A percentile compares a stretch with the other conserved stretches of the same genome.
Conservation (phyloP, 2,888 invertebrate genomes). For the Patella depressa region DNA sequence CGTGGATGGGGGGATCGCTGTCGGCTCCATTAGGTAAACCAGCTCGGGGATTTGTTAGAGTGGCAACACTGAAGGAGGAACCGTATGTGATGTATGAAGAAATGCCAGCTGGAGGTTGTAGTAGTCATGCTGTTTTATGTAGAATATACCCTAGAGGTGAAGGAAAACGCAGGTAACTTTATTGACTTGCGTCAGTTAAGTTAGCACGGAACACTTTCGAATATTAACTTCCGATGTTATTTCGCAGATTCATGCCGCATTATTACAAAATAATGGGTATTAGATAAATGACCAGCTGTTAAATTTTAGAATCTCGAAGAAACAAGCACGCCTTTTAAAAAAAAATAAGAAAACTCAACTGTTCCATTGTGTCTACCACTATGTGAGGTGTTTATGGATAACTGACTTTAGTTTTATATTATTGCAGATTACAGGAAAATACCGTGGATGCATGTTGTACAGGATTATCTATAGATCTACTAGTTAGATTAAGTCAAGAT, state of each 20-base stretch:
- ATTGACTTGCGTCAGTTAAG: too few species aligned
- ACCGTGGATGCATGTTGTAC: conserved; percentile 82
- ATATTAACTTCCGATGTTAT: too few species aligned
- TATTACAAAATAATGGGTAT: too few species aligned
- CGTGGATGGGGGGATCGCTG: conserved; percentile 96
- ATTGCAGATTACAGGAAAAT: conserved; percentile 39
- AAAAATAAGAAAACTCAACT: too few species aligned
- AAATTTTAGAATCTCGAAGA: too few species aligned
- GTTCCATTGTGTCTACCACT: too few species aligned
- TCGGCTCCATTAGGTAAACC: conserved; percentile 98
- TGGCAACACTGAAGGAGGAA: conserved; percentile 92
- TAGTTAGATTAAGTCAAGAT: conserved; percentile 93
- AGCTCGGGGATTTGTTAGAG: conserved; percentile 92
- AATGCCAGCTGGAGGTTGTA: conserved; percentile 75
- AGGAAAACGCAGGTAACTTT: conserved; percentile 30
- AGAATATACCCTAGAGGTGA: conserved; percentile 31
- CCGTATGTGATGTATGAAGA: conserved; percentile 96
- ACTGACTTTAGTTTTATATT: not conserved
- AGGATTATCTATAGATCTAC: conserved; percentile 96
- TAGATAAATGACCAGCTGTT: too few species aligned
- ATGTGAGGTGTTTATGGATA: not conserved
- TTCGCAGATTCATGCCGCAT: too few species aligned
- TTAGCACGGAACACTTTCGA: too few species aligned
- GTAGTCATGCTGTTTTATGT: conserved; percentile 32
- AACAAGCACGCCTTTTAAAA: too few species aligned